phyloP scores from a whole-genome alignment of 53 echinoderm and acorn worm genomes.

The Antedon mediterranea region DNA sequence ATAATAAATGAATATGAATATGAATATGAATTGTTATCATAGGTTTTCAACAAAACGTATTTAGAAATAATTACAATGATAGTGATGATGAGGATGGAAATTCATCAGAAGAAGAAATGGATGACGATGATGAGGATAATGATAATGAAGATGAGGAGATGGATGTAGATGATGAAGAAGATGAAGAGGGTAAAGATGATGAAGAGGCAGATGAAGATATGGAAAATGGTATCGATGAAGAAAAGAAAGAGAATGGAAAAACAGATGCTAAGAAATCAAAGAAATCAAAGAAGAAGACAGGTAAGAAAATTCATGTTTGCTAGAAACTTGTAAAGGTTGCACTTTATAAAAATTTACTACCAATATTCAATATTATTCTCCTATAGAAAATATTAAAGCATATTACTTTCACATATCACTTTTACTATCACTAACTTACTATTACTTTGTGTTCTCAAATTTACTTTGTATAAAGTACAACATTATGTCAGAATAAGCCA shows the following conservation, averaged over 20 bases:
- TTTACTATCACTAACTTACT: too few species aligned
- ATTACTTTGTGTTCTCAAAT: too few species aligned
- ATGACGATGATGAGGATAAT: slow-evolving; percentile 8
- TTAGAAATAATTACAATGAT: background rate
- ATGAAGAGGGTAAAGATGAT: slow-evolving; percentile 10
- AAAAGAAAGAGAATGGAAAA: background rate
- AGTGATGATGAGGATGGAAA: background rate
- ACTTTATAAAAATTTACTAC: too few species aligned
- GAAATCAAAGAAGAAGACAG: background rate
- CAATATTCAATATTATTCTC: too few species aligned
- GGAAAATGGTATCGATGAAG: slow-evolving; percentile 11
- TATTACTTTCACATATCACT: too few species aligned
- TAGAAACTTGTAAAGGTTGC: too few species aligned
- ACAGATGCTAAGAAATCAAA: background rate
- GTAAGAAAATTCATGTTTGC: background rate
- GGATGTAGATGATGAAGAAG: slow-evolving; percentile 19
- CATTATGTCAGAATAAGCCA: too few species aligned
- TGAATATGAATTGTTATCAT: too few species aligned
- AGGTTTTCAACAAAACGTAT: too few species aligned
- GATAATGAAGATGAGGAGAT: slow-evolving; percentile 10
- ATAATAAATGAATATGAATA: too few species aligned
- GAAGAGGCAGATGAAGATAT: slow-evolving; percentile 16
- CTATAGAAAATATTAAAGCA: too few species aligned
- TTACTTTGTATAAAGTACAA: too few species aligned
- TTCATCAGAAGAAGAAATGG: slow-evolving; percentile 1